These are phyloP conservation scores for Phyllopteryx taeniolatus DNA, from an alignment of 2,113 vertebrate species.

Conservation along the genomic window DNA sequence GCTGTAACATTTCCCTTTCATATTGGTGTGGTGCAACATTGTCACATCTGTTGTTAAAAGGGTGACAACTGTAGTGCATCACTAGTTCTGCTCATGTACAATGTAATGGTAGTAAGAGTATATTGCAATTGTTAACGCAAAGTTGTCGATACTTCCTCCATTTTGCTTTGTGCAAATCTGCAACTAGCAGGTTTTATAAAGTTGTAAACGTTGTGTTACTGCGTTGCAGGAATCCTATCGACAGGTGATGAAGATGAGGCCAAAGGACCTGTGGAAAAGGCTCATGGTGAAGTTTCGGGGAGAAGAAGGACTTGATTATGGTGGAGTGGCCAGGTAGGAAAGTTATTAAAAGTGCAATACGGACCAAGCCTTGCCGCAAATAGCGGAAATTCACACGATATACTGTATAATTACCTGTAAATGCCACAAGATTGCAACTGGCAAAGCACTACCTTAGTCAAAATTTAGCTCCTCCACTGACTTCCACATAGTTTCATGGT, in stretches of 20 bases:
- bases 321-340: slow-evolving; percentile 93
- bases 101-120: neutral
- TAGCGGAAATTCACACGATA: neutral
- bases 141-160: too few relatives aligned
- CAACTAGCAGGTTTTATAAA: too few relatives aligned
- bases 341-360: neutral
- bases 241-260: slow-evolving; percentile 99
- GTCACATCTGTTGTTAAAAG: neutral
- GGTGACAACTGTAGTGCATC: neutral
- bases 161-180: too few relatives aligned
- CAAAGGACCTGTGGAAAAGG: slow-evolving; percentile 98
- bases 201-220: neutral
- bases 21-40: neutral
- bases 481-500: neutral
- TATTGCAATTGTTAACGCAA: neutral
- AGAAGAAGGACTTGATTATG: slow-evolving; percentile 97
- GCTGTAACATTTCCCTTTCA: neutral
- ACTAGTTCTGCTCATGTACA: neutral
- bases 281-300: slow-evolving; percentile 99
- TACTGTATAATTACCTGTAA: neutral
- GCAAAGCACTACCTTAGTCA: neutral
- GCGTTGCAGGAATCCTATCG: slow-evolving; percentile 90
- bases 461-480: neutral
- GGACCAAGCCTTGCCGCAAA: neutral
- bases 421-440: neutral